phyloP scores from a whole-genome alignment of 2,888 invertebrate species.

The Cheilosia vulpina region DNA sequence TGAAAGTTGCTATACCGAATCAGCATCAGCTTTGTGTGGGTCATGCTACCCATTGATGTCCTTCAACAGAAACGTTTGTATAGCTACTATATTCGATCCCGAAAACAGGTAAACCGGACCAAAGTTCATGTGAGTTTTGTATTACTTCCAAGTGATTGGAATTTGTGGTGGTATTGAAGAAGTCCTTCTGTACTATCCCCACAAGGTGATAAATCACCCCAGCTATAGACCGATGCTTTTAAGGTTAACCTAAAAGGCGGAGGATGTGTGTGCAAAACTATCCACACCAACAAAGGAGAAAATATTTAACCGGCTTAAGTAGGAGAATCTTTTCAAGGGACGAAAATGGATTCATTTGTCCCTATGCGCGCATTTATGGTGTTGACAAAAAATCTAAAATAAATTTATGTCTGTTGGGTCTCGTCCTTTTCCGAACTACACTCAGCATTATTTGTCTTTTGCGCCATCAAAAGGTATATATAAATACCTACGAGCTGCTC shows the following conservation, averaged over 20 bases:
- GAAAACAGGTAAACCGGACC: constrained; percentile 38
- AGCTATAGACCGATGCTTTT: constrained; percentile 57
- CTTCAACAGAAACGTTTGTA: constrained; percentile 40
- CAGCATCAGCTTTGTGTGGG: constrained; percentile 25
- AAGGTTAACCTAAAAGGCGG: constrained; percentile 37
- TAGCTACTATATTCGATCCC: constrained; percentile 23
- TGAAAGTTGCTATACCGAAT: background rate
- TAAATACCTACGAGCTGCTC: constrained; percentile 38
- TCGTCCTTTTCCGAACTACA: background rate
- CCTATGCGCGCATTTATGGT: constrained; percentile 26
- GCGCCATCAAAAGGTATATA: constrained; percentile 5
- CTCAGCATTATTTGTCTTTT: constrained; percentile 14
- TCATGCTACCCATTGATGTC: constrained; percentile 52
- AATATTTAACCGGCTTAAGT: constrained; percentile 43
- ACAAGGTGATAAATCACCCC: constrained; percentile 67
- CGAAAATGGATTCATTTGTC: constrained; percentile 47
- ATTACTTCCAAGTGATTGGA: constrained; percentile 59
- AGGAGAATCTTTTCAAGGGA: constrained; percentile 31
- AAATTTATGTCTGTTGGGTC: constrained; percentile 30
- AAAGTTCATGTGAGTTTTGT: constrained; percentile 48
- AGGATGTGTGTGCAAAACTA: constrained; percentile 16
- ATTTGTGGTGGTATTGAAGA: constrained; percentile 43
- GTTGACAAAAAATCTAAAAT: constrained; percentile 37
- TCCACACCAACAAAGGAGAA: constrained; percentile 16
- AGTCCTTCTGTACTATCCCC: constrained; percentile 3